Evolutionary conservation across 2,113 vertebrate species (phyloP), one percentile per base, ranked within the genome.

Genomic region (Siniperca chuatsi): DNA sequence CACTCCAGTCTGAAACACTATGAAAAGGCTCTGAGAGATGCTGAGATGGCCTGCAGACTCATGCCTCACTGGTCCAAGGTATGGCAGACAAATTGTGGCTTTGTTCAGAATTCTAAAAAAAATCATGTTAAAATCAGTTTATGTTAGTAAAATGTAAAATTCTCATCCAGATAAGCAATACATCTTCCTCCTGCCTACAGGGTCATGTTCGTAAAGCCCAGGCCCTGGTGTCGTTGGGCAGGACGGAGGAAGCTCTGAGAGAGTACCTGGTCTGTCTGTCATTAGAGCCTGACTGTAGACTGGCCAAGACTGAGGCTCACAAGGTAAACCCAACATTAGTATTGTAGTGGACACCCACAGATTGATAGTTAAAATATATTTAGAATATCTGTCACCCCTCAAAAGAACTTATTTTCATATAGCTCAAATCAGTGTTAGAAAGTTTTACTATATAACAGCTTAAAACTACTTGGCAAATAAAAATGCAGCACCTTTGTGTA

Each of bases 61-160:
- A 96, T 97, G 89, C 97, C 98, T 0, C 94, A 87, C 89, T 98
- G 97, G 96, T 89, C 97, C 79, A 98, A 98, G 96, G 98, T 99
- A 93, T 92, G 52, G 52, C 29, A 13, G 8, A 68, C 20, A 15
- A 9, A 11, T 9, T 54, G 13, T 13, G 21, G n/a, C n/a, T 58
- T 20, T n/a, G 3, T 61, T 33, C n/a, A 6, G 9, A 25, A 7
- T 33, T 29, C 29, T 29, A 29, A 29, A 4, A 4, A 58, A 50
- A 48, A 25, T 37, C 35, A 4, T 67, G 16, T 16, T 9, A 58
- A 13, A 13, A 40, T 11, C 7, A 5, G 6, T 29, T 58, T 5
- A 69, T 37, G 20, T 54, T 21, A 7, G 20, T 21, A 10, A 55
- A 64, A 40, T 42, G 12, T 21, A 25, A 78, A 55, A 57, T 6